Evolutionary conservation across 2,113 vertebrate species (phyloP).

Genomic region (Scartelaos histophorus): DNA sequence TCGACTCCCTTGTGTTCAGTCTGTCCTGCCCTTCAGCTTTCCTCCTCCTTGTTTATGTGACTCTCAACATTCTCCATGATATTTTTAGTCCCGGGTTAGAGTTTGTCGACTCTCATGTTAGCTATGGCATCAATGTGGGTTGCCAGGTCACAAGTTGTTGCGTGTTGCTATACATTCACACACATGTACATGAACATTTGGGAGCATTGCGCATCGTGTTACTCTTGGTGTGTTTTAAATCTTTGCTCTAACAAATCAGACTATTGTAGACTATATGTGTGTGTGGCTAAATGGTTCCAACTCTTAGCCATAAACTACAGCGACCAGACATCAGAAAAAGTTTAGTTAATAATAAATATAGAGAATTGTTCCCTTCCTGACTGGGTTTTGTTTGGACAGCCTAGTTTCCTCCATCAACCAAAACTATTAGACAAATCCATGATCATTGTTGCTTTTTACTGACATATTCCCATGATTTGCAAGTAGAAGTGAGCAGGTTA

Average conservation of each 20-base stretch:
- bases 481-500: not conserved
- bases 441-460: not conserved
- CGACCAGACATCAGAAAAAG: not conserved
- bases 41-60: constrained; percentile 23
- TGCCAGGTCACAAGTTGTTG: constrained; percentile 23
- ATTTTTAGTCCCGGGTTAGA: constrained; percentile 64
- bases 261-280: not conserved
- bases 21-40: constrained; percentile 6
- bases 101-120: constrained; percentile 46
- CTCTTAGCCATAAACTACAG: too few relatives aligned
- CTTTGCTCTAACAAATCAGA: not conserved
- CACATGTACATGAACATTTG: constrained; percentile 9
- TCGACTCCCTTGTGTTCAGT: not conserved
- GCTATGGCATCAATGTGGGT: constrained; percentile 56
- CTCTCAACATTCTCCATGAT: constrained; percentile 49
- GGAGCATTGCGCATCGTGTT: not conserved
- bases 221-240: not conserved
- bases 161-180: constrained; percentile 10
- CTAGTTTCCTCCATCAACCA: too few relatives aligned
- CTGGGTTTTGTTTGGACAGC: too few relatives aligned
- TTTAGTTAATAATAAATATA: too few relatives aligned
- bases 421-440: not conserved
- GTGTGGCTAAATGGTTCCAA: not conserved
- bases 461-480: too few relatives aligned
- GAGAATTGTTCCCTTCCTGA: not conserved